Evolutionary conservation across 1,140 invertebrate species (phyloP).

Genomic region (Zaprionus tsacasi): DNA sequence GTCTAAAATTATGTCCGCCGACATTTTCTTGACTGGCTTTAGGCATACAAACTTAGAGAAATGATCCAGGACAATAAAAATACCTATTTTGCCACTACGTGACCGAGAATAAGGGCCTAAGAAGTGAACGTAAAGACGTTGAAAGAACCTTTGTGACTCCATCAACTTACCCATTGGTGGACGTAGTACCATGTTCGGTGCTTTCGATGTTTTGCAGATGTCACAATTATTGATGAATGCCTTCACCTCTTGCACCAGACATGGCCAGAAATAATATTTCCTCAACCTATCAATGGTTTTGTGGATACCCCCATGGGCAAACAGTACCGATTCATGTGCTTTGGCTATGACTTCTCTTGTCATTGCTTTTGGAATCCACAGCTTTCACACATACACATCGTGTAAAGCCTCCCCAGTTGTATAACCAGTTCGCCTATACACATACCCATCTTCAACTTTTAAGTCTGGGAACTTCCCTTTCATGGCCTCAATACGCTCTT

Average conservation of each 20-base stretch:
- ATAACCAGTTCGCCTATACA: constrained; percentile 8
- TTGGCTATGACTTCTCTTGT: neutral
- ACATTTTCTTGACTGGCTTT: constrained; percentile 26
- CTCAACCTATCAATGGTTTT: constrained; percentile 24
- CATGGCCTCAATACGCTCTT: neutral
- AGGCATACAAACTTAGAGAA: constrained; percentile 37
- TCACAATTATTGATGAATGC: constrained; percentile 12
- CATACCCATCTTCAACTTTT: neutral
- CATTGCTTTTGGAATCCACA: constrained; percentile 7
- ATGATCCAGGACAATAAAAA: constrained; percentile 41
- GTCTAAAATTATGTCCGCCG: neutral
- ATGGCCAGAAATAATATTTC: constrained; percentile 24
- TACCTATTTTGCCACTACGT: constrained; percentile 17
- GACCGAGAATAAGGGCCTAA: constrained; percentile 31
- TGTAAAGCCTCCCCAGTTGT: no score
- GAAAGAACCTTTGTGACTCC: constrained; percentile 23
- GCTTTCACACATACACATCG: neutral
- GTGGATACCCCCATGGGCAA: constrained; percentile 10
- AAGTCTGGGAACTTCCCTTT: neutral
- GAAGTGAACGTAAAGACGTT: constrained; percentile 42
- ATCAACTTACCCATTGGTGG: constrained; percentile 28
- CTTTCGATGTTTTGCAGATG: constrained; percentile 14
- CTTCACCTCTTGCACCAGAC: constrained; percentile 18
- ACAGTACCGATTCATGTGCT: neutral
- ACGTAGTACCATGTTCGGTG: constrained; percentile 17